Evolutionary conservation across 1,140 invertebrate genomes (phyloP), one percentile per base, ranked within the genome.

Genomic region (Zeugodacus cucurbitae): DNA sequence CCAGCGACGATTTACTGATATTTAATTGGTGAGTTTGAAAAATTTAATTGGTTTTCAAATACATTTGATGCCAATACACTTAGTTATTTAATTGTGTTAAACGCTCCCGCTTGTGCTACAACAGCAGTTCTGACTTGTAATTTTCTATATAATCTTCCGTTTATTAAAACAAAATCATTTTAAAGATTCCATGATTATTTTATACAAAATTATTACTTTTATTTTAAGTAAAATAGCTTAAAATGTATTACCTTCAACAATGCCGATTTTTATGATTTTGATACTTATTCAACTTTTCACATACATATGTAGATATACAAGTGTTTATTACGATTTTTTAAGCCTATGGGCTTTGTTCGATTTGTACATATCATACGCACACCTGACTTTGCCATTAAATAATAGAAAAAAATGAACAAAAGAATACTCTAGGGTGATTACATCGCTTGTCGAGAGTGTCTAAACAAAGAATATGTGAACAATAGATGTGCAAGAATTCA

Each of bases 401-500:
- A 41, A n/a, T 82, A 44, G 4, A 48, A n/a, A 48, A 74, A 82
- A 70, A 34, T 10, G 0, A 82, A 44, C 37, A 82, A 44, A 78
- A 82, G 41, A 82, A 82, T 48, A 82, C 37, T 82, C 26, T n/a
- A 26, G 14, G 22, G 74, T 29, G 37, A 20, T 44, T 48, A 78
- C 2, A 48, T 7, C n/a, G 10, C 17, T 3, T 48, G 74, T 29
- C 74, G 41, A 96, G 34, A 94, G 95, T 26, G 74, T 90, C 7
- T 93, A 95, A 26, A 96, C 97, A 86, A 94, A 96, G 90, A 90
- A 1, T 94, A 95, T 91, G 88, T 90, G 90, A n/a, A 95, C 95
- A 89, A 88, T 86, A 14, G 96, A 95, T 94, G 89, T 96, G 7
- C 94, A 92, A 89, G 94, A 96, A 91, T 7, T 92, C 93, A 57